A percentile compares a stretch with the other conserved stretches of the same genome.
phyloP scores from a whole-genome alignment of 2,113 vertebrate species.

The Sylvia atricapilla region DNA sequence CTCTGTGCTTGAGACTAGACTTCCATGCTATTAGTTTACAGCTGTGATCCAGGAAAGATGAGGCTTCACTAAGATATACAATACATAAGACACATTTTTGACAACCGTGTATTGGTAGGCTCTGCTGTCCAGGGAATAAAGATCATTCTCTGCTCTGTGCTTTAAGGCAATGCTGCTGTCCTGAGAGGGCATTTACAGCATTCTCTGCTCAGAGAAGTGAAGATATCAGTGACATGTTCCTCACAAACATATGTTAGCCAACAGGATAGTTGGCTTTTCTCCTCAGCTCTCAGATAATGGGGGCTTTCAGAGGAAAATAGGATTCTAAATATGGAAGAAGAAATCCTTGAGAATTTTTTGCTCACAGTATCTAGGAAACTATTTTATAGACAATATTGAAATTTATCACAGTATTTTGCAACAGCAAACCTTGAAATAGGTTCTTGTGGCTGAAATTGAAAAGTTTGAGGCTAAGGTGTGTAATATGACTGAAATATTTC shows the following conservation, averaged over 20 bases:
- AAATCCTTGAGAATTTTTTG: not conserved
- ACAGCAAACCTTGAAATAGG: fast-evolving
- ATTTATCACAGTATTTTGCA: not conserved
- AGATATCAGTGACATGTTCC: not conserved
- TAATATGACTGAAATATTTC: not conserved
- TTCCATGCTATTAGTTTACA: conserved; percentile 8
- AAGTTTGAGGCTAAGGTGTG: not conserved
- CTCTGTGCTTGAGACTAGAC: not conserved
- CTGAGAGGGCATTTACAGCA: not conserved
- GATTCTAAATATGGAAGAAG: not conserved
- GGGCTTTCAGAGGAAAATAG: not conserved
- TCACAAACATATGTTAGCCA: not conserved
- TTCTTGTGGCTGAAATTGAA: not conserved
- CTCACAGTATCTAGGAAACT: not conserved
- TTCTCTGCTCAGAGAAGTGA: not conserved
- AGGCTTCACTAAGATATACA: not conserved
- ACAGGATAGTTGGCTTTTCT: not conserved
- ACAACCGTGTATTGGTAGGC: not conserved
- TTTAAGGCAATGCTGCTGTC: not conserved
- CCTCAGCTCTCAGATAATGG: not conserved
- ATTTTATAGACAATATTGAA: not conserved
- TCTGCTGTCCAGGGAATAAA: not conserved
- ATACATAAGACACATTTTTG: conserved; percentile 30
- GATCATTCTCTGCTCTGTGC: not conserved
- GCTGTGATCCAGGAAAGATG: not conserved